Evolutionary conservation across 2,888 invertebrate genomes (phyloP).

Genomic region (Agrilus mali): DNA sequence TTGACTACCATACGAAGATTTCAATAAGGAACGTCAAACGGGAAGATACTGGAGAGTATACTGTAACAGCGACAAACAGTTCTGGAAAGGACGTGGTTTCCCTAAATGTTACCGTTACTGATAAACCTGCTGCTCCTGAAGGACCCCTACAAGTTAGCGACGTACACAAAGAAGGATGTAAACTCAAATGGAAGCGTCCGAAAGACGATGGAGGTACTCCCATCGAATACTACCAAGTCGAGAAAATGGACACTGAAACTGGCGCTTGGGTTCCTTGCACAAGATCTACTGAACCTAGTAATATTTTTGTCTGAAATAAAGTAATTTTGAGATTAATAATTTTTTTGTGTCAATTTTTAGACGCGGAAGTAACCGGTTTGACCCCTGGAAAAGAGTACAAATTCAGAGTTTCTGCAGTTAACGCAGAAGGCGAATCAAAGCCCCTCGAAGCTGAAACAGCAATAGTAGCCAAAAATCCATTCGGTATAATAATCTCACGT

Average conservation of each 20-base stretch:
- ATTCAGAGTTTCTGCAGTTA: constrained; percentile 92
- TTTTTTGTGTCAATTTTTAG: constrained; percentile 31
- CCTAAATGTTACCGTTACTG: constrained; percentile 71
- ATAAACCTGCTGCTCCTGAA: constrained; percentile 78
- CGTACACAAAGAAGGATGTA: constrained; percentile 86
- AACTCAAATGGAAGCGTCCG: constrained; percentile 91
- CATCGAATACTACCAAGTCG: constrained; percentile 91
- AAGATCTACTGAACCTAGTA: constrained; percentile 66
- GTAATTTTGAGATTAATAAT: constrained; percentile 6
- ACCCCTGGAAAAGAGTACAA: constrained; percentile 88
- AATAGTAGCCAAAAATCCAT: constrained; percentile 94
- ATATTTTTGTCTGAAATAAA: constrained; percentile 15
- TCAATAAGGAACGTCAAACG: constrained; percentile 68
- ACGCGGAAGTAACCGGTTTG: constrained; percentile 69
- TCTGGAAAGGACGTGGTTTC: constrained; percentile 78
- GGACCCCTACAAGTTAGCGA: constrained; percentile 84
- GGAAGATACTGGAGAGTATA: constrained; percentile 78
- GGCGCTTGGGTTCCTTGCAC: constrained; percentile 84
- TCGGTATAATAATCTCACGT: constrained; percentile 40
- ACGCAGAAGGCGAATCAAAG: constrained; percentile 90
- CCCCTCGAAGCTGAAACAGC: constrained; percentile 78
- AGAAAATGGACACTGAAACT: constrained; percentile 84
- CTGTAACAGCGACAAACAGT: constrained; percentile 72
- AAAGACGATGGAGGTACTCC: constrained; percentile 91
- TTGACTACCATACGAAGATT: constrained; percentile 80